phyloP scores from a whole-genome alignment of 1,140 invertebrate genomes.

The Aleiodes sp. region DNA sequence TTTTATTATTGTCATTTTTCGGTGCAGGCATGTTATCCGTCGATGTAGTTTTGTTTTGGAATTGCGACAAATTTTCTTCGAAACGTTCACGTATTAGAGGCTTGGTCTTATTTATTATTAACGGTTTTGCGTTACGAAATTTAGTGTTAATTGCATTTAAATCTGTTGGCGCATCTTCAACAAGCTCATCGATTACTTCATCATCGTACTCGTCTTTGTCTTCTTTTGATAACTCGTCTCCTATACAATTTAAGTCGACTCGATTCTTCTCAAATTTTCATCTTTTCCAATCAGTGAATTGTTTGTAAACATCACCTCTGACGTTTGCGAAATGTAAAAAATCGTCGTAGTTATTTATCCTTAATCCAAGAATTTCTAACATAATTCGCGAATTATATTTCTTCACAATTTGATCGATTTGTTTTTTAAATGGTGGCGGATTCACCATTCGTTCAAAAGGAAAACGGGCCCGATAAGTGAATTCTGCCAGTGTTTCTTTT shows the following conservation, averaged over 20 bases:
- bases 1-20: background rate
- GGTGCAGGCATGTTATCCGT: background rate
- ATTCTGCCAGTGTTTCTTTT: conserved; percentile 28
- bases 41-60: no score
- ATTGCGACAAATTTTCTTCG: no score
- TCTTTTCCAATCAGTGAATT: background rate
- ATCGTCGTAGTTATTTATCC: conserved; percentile 20
- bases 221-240: background rate
- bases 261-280: background rate
- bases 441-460: conserved; percentile 25
- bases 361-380: conserved; percentile 16
- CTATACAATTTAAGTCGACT: background rate
- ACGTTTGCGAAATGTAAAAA: conserved; percentile 19
- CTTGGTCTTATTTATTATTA: no score
- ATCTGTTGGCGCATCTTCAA: background rate
- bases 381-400: conserved; percentile 29
- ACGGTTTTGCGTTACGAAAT: no score
- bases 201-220: background rate
- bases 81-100: no score
- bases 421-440: conserved; percentile 26
- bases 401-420: conserved; percentile 25
- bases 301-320: conserved; percentile 19
- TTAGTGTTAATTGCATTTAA: no score
- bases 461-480: conserved; percentile 27
- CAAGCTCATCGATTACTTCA: background rate